Evolutionary conservation across 2,113 vertebrate genomes (phyloP).

Genomic region (Oostethus manadensis): DNA sequence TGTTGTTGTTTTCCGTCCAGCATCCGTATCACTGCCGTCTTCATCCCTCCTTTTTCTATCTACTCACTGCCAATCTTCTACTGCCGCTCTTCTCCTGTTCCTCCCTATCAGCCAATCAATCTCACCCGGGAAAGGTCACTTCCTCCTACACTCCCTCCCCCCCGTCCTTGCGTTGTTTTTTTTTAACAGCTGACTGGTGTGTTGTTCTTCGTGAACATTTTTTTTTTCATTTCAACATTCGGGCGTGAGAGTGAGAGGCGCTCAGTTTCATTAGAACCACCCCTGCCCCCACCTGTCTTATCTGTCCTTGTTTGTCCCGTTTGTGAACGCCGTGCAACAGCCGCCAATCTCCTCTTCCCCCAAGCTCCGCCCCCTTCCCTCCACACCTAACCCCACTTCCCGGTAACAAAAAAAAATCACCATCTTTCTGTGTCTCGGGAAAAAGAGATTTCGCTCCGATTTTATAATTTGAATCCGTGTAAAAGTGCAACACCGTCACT

Average conservation of each 20-base stretch:
- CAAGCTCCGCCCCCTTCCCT: background rate
- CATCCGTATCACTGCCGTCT: constrained; percentile 46
- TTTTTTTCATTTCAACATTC: constrained; percentile 29
- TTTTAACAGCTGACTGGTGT: constrained; percentile 45
- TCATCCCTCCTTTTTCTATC: constrained; percentile 18
- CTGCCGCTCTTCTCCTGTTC: constrained; percentile 15
- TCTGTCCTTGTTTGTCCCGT: constrained; percentile 49
- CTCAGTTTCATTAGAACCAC: constrained; percentile 54
- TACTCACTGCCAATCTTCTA: constrained; percentile 37
- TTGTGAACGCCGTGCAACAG: constrained; percentile 62
- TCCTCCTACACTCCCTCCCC: background rate
- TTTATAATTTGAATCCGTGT: constrained; percentile 64
- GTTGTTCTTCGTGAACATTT: constrained; percentile 28
- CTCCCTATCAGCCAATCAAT: constrained; percentile 18
- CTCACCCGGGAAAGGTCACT: constrained; percentile 27
- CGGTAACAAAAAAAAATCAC: constrained; percentile 33
- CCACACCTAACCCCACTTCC: constrained; percentile 9
- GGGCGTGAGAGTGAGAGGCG: constrained; percentile 51
- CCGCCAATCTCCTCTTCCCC: constrained; percentile 29
- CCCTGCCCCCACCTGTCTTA: background rate
- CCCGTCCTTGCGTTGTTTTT: constrained; percentile 40
- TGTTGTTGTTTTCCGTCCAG: constrained; percentile 25
- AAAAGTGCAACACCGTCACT: constrained; percentile 52
- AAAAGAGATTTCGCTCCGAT: constrained; percentile 73
- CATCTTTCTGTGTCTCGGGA: constrained; percentile 72